phyloP scores from a whole-genome alignment of 37 sponge, comb jelly and placozoan genomes.

The Spongilla lacustris region DNA sequence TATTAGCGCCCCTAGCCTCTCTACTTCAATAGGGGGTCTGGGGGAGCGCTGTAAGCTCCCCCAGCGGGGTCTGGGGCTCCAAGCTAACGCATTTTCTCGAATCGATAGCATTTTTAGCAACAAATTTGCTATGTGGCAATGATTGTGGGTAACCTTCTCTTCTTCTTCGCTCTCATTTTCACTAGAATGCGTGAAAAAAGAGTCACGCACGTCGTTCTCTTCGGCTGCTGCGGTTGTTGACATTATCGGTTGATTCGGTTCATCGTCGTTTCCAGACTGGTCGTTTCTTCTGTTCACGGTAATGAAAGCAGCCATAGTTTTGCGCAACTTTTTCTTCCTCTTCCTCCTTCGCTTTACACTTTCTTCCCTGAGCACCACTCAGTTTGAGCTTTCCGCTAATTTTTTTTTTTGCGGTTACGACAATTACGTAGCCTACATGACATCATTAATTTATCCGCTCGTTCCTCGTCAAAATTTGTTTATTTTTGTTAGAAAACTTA shows the following conservation, averaged over 20 bases:
- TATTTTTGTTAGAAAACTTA: background rate
- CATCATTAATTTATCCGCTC: background rate
- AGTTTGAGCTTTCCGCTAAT: background rate
- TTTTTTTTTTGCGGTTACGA: conserved; percentile 1
- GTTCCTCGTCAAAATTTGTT: background rate
- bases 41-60: too few species aligned
- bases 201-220: background rate
- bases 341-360: background rate
- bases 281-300: conserved; percentile 1
- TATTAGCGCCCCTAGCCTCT: too few species aligned
- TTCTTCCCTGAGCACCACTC: background rate
- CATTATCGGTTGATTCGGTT: background rate
- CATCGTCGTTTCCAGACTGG: background rate
- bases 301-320: background rate
- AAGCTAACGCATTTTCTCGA: too few species aligned
- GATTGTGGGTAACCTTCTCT: too few species aligned
- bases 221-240: background rate
- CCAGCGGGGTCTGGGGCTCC: too few species aligned
- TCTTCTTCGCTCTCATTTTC: background rate
- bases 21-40: too few species aligned
- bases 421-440: background rate
- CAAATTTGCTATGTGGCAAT: too few species aligned
- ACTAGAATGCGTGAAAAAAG: background rate
- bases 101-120: too few species aligned
- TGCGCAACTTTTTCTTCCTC: conserved; percentile 1